Percentiles rank a stretch among this genome's conserved stretches.
phyloP scores from a whole-genome alignment of 2,113 vertebrate species.

The Pachypanchax playfairii region DNA sequence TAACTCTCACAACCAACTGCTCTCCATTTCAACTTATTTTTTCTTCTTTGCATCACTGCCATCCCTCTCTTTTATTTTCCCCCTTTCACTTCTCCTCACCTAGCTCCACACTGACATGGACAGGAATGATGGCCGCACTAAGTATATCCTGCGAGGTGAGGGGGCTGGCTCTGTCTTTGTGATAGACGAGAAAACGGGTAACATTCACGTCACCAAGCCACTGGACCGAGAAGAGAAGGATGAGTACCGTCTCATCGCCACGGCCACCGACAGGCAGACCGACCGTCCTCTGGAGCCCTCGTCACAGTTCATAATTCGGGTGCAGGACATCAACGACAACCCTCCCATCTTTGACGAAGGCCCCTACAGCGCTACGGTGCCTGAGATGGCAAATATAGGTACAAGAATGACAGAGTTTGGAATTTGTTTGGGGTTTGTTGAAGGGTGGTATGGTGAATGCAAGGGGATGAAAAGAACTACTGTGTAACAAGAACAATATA shows the following conservation, averaged over 20 bases:
- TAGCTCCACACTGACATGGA: slow-evolving; percentile 93
- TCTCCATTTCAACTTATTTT: slow-evolving; percentile 10
- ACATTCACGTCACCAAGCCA: slow-evolving; percentile 92
- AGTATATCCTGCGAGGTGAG: slow-evolving; percentile 89
- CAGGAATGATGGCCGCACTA: slow-evolving; percentile 87
- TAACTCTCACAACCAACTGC: not conserved
- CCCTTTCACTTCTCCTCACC: slow-evolving; percentile 4
- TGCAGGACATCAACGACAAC: slow-evolving; percentile 94
- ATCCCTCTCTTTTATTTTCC: not conserved
- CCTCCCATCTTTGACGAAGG: slow-evolving; percentile 88
- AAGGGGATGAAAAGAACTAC: not conserved
- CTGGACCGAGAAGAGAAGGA: slow-evolving; percentile 92
- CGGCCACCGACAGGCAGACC: slow-evolving; percentile 88
- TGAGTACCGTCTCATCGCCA: slow-evolving; percentile 88
- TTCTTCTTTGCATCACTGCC: not conserved
- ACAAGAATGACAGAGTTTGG: slow-evolving; percentile 15
- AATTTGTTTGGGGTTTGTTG: not conserved
- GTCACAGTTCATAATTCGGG: slow-evolving; percentile 91
- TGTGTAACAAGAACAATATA: no score
- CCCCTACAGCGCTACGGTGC: slow-evolving; percentile 87
- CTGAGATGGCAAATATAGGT: slow-evolving; percentile 92
- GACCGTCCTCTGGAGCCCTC: slow-evolving; percentile 90
- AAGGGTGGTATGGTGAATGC: not conserved
- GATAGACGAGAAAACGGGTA: slow-evolving; percentile 92
- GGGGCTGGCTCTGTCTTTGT: slow-evolving; percentile 92